Base-by-base conservation (phyloP, 2,888 invertebrate species). In the Amiota mariae region DNA sequence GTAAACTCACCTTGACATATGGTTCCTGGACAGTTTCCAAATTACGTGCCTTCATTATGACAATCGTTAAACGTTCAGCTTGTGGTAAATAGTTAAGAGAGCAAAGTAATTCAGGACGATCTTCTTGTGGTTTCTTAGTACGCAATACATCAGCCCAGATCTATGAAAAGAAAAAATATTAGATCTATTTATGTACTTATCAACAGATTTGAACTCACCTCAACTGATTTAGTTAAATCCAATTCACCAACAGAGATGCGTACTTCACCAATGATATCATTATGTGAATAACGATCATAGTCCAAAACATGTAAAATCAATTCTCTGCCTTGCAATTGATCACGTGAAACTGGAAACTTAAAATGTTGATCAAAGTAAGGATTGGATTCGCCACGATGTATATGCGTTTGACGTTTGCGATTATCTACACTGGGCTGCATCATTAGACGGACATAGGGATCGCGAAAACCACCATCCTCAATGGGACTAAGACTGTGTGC, bases 301-400 rank as follows among this genome's bases (percentile, higher is more conserved):
- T 90, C 90, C 59, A 90, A 81, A 18, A 90, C 90, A 76, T 90
- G 90, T 6, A 90, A 77, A 18, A 89, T 84, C 68, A 96, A 90
- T 36, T 93, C 94, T 89, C 95, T 96, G 74, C 95, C 95, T 71
- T 93, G 93, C 63, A 97, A 91, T 79, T 97, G 96, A 81, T 97
- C 97, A 81, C 95, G 95, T 13, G 96, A 95, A 10, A 97, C 95
- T 0, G 97, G 97, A 88, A 97, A 97, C 90, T 97, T 97, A 91
- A 97, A 97, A 88, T 95, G 95, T 88, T 97, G 96, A 91, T 97
- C 95, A 89, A 96, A 97, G 90, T 94, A 94, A 0, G 97, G 97
- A 90, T 96, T 96, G 10, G 94, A 93, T 82, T 96, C 95, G 87
- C 95, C 95, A 75, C 95, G 92, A 87, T 95, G 95, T 66, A 96